Evolutionary conservation across 1,140 invertebrate species (phyloP).

Genomic region (Araneus ventricosus): DNA sequence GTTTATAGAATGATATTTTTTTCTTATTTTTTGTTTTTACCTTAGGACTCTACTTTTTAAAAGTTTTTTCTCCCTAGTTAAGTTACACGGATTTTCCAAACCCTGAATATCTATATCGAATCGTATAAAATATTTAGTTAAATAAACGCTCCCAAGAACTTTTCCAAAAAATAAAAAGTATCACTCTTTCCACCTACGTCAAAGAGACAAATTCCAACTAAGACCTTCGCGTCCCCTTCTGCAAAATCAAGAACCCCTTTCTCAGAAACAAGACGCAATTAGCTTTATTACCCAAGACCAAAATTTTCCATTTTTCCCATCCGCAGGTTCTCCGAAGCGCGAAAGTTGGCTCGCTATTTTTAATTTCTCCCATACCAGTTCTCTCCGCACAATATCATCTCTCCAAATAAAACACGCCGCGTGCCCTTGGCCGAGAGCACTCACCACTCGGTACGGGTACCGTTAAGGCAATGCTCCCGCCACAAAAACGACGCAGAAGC

Average conservation of each 20-base stretch:
- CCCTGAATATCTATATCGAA: too few relatives aligned
- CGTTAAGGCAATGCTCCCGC: conserved; percentile 72
- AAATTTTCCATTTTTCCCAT: conserved; percentile 7
- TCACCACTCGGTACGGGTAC: conserved; percentile 71
- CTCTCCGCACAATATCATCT: background rate
- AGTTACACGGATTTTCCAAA: too few relatives aligned
- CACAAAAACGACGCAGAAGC: conserved; percentile 63
- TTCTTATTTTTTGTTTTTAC: too few relatives aligned
- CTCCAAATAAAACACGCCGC: background rate
- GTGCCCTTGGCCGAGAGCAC: conserved; percentile 70
- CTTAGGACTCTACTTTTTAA: too few relatives aligned
- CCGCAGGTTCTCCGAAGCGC: background rate
- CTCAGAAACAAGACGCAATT: background rate
- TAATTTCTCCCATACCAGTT: conserved; percentile 18
- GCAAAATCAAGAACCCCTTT: background rate
- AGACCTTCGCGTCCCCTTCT: background rate
- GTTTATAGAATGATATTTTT: too few relatives aligned
- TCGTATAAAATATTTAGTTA: too few relatives aligned
- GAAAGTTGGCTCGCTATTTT: background rate
- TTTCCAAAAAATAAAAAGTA: too few relatives aligned
- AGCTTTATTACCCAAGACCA: background rate
- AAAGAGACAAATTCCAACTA: too few relatives aligned
- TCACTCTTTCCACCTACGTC: too few relatives aligned
- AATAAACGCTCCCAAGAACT: too few relatives aligned
- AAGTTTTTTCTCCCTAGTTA: too few relatives aligned